Base-by-base conservation (phyloP, 2,888 invertebrate species). In the Sinhomidia bicolor region DNA sequence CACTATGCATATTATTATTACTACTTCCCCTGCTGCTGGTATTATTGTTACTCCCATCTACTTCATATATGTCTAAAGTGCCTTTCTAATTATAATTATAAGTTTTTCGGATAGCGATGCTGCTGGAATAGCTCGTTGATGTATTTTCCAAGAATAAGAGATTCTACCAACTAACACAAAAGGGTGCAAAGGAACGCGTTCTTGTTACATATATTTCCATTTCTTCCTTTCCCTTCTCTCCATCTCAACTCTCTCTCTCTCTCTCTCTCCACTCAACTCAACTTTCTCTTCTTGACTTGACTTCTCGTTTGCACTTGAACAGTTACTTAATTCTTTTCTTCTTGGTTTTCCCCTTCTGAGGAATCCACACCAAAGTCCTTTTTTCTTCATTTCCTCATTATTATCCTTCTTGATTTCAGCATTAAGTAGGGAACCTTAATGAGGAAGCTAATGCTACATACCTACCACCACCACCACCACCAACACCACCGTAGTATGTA, bases 331-430 rank as follows among this genome's bases (percentile, higher is more conserved):
- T 88, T 83, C 88, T 78, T 83, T 80, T 23, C 17, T 41, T 84
- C 41, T 62, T 23, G 62, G 62, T 47, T 74, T 79, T 81, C 74
- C 76, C 76, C 88, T 81, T 65, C 54, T 68, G 32, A 68, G 17
- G 79, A 88, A 68, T 87, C 60, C 79, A 79, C 79, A 79, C 47
- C 26, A n/a, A 44, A 78, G 78, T 41, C 79, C 62, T 81, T 87
- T n/a, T 81, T 88, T 88, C 83, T 83, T 88, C 83, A 79, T 88
- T 88, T 88, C 83, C 88, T 88, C 88, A 88, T 88, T 88, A 83
- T 88, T 83, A 83, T 88, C 88, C 68, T 62, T 83, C 83, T 83
- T 88, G 83, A 88, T 83, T 88, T 88, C 82, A 83, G 78, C 83
- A 88, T 88, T 83, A 88, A 83, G 79, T 68, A 82, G 68, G 68